Percentiles rank a stretch among this genome's conserved stretches.
Evolutionary conservation across 1,140 invertebrate genomes (phyloP).

Genomic region (Microvelia longipes): DNA sequence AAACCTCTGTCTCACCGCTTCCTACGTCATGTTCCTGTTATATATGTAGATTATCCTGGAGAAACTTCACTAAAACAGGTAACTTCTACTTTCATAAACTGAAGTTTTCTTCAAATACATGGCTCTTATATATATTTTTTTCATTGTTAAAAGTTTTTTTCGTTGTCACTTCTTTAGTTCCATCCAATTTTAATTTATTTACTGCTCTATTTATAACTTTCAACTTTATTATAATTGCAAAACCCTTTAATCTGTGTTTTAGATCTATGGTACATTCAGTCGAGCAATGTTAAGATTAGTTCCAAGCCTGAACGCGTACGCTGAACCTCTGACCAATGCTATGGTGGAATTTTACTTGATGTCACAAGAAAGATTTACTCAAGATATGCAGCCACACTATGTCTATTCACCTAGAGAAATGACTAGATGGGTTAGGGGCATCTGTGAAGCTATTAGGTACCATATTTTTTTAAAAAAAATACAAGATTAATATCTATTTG

Average conservation of each 20-base stretch:
- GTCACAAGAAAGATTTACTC: constrained; percentile 95
- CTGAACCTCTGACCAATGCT: constrained; percentile 91
- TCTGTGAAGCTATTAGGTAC: constrained; percentile 89
- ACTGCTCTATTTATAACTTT: background rate
- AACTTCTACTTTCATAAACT: constrained; percentile 28
- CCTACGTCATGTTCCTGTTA: constrained; percentile 88
- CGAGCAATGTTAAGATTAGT: constrained; percentile 90
- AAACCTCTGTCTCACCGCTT: constrained; percentile 92
- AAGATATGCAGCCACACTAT: constrained; percentile 99
- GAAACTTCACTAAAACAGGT: constrained; percentile 89
- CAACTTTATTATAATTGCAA: background rate
- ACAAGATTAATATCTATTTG: no score
- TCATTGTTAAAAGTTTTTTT: no score
- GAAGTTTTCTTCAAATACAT: no score
- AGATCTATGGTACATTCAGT: constrained; percentile 97
- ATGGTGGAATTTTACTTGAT: constrained; percentile 98
- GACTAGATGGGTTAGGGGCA: constrained; percentile 97
- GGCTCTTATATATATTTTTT: no score
- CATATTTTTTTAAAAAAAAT: no score
- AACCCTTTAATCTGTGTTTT: constrained; percentile 14
- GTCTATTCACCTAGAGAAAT: constrained; percentile 99
- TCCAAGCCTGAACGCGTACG: constrained; percentile 75
- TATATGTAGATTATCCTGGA: constrained; percentile 99
- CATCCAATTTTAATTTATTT: background rate
- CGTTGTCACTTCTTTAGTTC: background rate